Percentiles rank a stretch among this genome's conserved stretches.
Evolutionary conservation across 2,797 vertebrate genomes (phyloP).

Genomic region (Lagorchestes hirsutus): DNA sequence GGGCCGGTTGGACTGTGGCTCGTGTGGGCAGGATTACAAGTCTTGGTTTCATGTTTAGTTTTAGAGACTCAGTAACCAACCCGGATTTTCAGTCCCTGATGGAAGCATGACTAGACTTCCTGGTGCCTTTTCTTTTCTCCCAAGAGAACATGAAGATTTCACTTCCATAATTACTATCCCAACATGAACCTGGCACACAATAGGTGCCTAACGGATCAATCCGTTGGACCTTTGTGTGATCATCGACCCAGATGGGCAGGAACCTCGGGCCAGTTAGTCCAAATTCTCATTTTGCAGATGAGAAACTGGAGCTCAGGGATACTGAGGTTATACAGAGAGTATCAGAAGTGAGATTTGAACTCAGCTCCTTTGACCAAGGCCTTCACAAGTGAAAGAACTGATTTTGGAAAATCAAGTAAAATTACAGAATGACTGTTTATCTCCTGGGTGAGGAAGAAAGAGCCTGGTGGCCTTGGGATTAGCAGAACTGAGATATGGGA

Average conservation of each 20-base stretch:
- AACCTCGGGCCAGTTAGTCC: neutral
- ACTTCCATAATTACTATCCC: neutral
- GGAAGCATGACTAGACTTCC: neutral
- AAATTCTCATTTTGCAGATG: neutral
- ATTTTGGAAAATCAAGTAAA: neutral
- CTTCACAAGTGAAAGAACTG: neutral
- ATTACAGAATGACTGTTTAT: neutral
- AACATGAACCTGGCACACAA: neutral
- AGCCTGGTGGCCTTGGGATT: neutral
- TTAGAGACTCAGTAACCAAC: neutral
- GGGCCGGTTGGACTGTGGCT: neutral
- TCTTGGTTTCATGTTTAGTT: neutral
- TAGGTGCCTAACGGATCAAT: neutral
- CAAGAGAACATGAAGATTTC: neutral
- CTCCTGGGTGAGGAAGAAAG: neutral
- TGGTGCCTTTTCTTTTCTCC: neutral
- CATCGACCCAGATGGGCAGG: neutral
- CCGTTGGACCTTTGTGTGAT: neutral
- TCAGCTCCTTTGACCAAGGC: neutral
- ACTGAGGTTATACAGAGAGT: neutral
- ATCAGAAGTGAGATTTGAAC: neutral
- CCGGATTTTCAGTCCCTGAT: neutral
- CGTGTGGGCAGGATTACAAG: neutral
- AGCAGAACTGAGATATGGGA: neutral
- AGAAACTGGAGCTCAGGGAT: neutral